Base-by-base conservation (phyloP, 2,113 vertebrate species). In the Elephantulus edwardii region DNA sequence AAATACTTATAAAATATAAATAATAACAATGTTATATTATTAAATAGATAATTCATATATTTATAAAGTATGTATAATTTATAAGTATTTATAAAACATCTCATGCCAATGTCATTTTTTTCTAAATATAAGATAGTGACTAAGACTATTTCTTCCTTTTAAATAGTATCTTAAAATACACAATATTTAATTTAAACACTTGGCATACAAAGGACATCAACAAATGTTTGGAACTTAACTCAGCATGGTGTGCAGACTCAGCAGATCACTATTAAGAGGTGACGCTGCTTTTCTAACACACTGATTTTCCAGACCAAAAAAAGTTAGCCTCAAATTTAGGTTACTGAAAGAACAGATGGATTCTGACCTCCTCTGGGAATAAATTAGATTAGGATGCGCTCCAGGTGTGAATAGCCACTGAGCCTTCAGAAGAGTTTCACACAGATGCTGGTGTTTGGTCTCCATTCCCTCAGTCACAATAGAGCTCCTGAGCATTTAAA, bases 81-180 rank as follows among this genome's bases (percentile, higher is more conserved):
- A n/a, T n/a, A n/a, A n/a, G n/a, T 35, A 83, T 48, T 81, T 46
- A n/a, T 35, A 58, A 58, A 22, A 50, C 11, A 77, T 78, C 76
- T 82, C 6, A 30, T 30, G 58, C 19, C 35, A 52, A 10, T 30
- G 56, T 3, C 52, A 60, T 52, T 13, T 88, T 88, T 58, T 48
- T 46, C 17, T 75, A n/a, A 75, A 26, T 68, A 7, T 58, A 54
- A 75, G 35, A 78, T 68, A 28, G 54, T 88, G 92, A 81, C 24
- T 35, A 68, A 84, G 35, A 60, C 14, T 14, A 72, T 52, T 38
- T 91, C 46, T 19, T 64, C 82, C 38, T 78, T 30, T 77, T 30
- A 91, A 92, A 70, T 46, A 83, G 70, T 60, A 83, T n/a, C 76
- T 22, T 70, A 50, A 77, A 62, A 71, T 35, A 83, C 33, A 58